Evolutionary conservation across 2,113 vertebrate genomes (phyloP).

Genomic region (Phoenicopterus ruber): DNA sequence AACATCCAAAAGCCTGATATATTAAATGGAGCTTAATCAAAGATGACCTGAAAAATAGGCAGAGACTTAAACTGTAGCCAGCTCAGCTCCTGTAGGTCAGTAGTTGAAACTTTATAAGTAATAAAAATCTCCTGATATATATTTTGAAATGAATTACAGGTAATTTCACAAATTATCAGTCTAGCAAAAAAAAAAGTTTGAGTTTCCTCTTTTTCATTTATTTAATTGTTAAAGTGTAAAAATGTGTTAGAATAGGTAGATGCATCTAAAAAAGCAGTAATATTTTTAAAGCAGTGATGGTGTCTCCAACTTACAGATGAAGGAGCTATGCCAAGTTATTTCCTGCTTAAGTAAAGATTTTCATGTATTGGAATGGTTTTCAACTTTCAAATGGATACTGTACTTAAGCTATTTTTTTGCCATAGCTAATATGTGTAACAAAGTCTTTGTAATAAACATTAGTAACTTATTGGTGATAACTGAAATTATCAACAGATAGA

Average conservation of each 20-base stretch:
- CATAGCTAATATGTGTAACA: background rate
- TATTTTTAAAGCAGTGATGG: background rate
- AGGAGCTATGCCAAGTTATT: background rate
- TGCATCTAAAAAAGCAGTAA: background rate
- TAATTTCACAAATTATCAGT: background rate
- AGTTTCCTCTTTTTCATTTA: background rate
- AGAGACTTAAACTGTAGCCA: background rate
- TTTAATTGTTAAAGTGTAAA: background rate
- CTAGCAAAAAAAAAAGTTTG: background rate
- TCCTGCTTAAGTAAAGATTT: background rate
- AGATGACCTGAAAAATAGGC: background rate
- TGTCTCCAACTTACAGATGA: background rate
- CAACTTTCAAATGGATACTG: background rate
- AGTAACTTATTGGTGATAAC: background rate
- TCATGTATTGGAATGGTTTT: background rate
- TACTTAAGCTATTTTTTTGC: background rate
- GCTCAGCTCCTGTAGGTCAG: background rate
- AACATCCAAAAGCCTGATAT: background rate
- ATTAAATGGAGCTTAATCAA: background rate
- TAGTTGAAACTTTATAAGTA: background rate
- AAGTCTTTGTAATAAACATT: background rate
- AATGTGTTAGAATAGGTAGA: background rate
- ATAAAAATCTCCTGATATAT: background rate
- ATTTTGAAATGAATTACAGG: background rate
- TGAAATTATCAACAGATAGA: conserved; percentile 24